Evolutionary conservation across 2,797 vertebrate genomes (phyloP).

Genomic region (Lemur catta): DNA sequence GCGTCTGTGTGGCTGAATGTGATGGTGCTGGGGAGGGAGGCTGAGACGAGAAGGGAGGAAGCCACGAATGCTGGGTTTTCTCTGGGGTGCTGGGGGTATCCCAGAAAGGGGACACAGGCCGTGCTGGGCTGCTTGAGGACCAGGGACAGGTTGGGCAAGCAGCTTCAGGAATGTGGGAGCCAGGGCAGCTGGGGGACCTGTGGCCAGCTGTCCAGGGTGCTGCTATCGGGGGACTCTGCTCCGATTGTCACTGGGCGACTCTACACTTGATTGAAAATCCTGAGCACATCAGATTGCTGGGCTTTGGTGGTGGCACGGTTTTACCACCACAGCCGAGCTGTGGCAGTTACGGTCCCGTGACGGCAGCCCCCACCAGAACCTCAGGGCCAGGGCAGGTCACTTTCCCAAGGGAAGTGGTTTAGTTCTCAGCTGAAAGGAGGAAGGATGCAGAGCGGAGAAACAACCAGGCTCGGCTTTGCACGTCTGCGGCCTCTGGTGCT

Average conservation of each 20-base stretch:
- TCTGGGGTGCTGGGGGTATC: no score
- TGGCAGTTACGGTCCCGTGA: no score
- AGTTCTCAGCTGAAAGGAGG: neutral
- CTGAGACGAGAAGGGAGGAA: neutral
- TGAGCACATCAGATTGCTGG: rapidly evolving
- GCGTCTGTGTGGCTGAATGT: rapidly evolving
- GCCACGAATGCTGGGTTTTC: neutral
- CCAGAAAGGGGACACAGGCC: neutral
- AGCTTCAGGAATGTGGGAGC: neutral
- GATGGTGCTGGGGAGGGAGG: neutral
- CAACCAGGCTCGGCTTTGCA: rapidly evolving
- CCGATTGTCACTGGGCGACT: rapidly evolving
- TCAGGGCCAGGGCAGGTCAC: neutral
- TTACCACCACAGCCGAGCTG: neutral
- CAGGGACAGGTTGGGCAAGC: neutral
- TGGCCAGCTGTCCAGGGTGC: neutral
- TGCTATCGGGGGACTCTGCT: neutral
- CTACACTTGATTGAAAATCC: neutral
- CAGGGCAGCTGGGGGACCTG: no score
- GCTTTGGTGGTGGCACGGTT: neutral
- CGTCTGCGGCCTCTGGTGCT: rapidly evolving
- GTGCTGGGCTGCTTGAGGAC: rapidly evolving
- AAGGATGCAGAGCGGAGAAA: rapidly evolving
- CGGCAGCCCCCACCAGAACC: neutral
- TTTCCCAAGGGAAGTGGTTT: rapidly evolving